Evolutionary conservation across 2,888 invertebrate species (phyloP), one percentile per base, ranked within the genome.

Genomic region (Agriopis leucophaearia): DNA sequence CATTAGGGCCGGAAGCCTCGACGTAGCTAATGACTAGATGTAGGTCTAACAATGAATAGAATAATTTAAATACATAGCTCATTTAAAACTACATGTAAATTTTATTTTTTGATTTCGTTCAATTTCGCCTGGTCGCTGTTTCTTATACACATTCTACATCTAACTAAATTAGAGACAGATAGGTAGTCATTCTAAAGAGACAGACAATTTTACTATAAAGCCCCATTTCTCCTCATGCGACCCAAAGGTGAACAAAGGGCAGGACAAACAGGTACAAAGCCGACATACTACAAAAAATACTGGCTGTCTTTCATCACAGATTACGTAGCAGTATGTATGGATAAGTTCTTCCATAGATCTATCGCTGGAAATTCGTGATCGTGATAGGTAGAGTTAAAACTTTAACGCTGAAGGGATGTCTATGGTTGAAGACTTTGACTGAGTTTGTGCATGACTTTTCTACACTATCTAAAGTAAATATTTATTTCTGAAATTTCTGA

Each of bases 361-460:
- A 51, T n/a, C n/a, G 51, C 35, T 36, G 13, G 35, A 8, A 27
- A 55, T 55, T 42, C 55, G n/a, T n/a, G n/a, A n/a, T n/a, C 55
- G 18, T 18, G 27, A n/a, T 42, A 8, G 42, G 15, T 42, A 55
- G 18, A 42, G 38, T 54, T 27, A 42, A 42, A n/a, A n/a, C n/a
- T n/a, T n/a, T n/a, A n/a, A 15, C 55, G 40, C 27, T 55, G 55
- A 55, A 55, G 27, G 55, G 42, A 44, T 42, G 42, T 54, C 40
- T 10, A 10, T 13, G 35, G 52, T 55, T 27, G 27, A 55, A 42
- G 42, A 42, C 27, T 55, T 55, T 44, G 12, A 48, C 18, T 6
- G 48, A 27, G 18, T 27, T 27, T 27, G 27, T 27, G 27, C 5
- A 27, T 18, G 12, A 8, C 12, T 12, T 48, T 48, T 12, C 27